Evolutionary conservation across 2,113 vertebrate genomes (phyloP).

Genomic region (Ammodytes marinus): DNA sequence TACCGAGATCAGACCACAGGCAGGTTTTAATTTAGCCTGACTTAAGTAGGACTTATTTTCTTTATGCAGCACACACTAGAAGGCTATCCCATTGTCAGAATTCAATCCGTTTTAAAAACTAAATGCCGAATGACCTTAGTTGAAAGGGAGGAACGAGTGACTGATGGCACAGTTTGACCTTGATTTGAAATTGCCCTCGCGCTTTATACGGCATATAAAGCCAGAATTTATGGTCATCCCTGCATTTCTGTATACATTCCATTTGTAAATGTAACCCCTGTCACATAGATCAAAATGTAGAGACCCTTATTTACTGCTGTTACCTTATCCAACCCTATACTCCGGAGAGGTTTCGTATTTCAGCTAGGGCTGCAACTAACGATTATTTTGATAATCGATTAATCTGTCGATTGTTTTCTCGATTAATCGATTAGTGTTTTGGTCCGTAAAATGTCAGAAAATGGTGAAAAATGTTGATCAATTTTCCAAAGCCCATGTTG

Average conservation of each 20-base stretch:
- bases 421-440: too few relatives aligned
- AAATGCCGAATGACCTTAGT: neutral
- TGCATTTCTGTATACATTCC: slow-evolving; percentile 1
- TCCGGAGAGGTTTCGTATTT: slow-evolving; percentile 16
- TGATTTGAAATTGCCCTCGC: slow-evolving; percentile 5
- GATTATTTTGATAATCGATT: too few relatives aligned
- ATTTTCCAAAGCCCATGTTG: too few relatives aligned
- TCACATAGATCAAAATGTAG: slow-evolving; percentile 10
- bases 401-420: too few relatives aligned
- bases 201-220: neutral
- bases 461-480: too few relatives aligned
- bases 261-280: neutral
- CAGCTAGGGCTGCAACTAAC: too few relatives aligned
- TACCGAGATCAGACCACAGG: slow-evolving; percentile 18
- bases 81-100: neutral
- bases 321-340: slow-evolving; percentile 11
- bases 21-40: slow-evolving; percentile 13
- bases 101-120: slow-evolving; percentile 34
- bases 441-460: too few relatives aligned
- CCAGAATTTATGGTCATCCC: neutral
- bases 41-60: slow-evolving; percentile 16
- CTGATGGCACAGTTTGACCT: slow-evolving; percentile 40
- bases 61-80: slow-evolving; percentile 21
- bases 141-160: neutral
- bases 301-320: slow-evolving; percentile 10